Percentiles rank a stretch among this genome's conserved stretches.
phyloP scores from a whole-genome alignment of 1,140 invertebrate genomes.

The Euborellia annulipes region DNA sequence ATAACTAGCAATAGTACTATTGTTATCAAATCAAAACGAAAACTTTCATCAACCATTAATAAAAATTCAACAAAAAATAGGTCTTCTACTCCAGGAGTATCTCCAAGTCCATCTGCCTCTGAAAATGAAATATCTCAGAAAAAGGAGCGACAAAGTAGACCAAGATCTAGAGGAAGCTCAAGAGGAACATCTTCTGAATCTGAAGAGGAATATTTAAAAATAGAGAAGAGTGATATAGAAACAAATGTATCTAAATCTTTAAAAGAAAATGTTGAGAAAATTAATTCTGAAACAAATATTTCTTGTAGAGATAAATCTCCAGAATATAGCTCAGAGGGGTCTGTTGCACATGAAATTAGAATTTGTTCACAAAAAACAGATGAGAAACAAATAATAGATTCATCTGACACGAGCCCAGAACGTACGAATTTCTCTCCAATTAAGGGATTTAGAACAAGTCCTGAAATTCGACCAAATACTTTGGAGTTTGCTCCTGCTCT shows the following conservation, averaged over 20 bases:
- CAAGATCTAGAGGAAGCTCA: constrained; percentile 4
- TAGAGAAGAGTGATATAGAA: too few relatives aligned
- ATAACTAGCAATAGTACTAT: neutral
- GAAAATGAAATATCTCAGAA: neutral
- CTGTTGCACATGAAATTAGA: constrained; percentile 18
- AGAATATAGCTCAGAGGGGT: constrained; percentile 23
- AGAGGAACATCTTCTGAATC: neutral
- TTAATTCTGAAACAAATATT: neutral
- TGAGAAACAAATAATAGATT: constrained; percentile 3
- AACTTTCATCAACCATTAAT: constrained; percentile 17
- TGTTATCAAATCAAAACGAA: constrained; percentile 14
- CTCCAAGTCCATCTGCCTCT: constrained; percentile 16
- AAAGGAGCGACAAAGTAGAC: constrained; percentile 6
- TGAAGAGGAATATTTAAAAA: too few relatives aligned
- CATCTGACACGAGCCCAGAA: constrained; percentile 18
- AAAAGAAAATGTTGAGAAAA: neutral
- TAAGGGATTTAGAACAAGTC: constrained; percentile 15
- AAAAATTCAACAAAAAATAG: constrained; percentile 17
- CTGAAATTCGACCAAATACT: constrained; percentile 8
- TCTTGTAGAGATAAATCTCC: constrained; percentile 18
- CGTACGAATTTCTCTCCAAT: constrained; percentile 19
- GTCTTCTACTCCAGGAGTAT: constrained; percentile 18
- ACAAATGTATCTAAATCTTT: neutral
- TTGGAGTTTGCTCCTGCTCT: neutral
- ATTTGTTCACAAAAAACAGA: neutral